Evolutionary conservation across 2,113 vertebrate species (phyloP).

Genomic region (Paratilapia polleni): DNA sequence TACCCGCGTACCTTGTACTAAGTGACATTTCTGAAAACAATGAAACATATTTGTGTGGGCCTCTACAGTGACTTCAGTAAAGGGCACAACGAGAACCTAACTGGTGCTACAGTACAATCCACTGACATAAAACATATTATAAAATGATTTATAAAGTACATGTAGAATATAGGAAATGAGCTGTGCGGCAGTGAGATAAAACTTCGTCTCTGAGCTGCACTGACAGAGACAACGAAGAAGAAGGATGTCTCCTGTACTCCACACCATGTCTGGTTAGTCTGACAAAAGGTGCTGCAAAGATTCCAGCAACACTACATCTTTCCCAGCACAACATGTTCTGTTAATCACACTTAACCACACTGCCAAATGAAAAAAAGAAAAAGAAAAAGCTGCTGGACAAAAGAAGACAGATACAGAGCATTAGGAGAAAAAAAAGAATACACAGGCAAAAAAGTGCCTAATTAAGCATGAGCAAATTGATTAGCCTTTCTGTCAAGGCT

Average conservation of each 20-base stretch:
- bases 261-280: constrained; percentile 34
- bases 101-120: constrained; percentile 11
- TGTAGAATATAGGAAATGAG: constrained; percentile 51
- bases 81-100: constrained; percentile 19
- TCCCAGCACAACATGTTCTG: constrained; percentile 40
- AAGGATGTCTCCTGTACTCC: constrained; percentile 40
- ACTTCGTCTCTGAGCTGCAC: constrained; percentile 41
- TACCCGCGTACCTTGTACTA: constrained; percentile 35
- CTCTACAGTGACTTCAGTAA: constrained; percentile 25
- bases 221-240: constrained; percentile 46
- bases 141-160: constrained; percentile 37
- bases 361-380: constrained; percentile 26
- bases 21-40: constrained; percentile 55
- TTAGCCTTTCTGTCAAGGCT: constrained; percentile 53
- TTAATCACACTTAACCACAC: constrained; percentile 66
- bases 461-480: constrained; percentile 63
- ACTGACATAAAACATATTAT: constrained; percentile 22
- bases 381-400: constrained; percentile 22
- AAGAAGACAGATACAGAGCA: constrained; percentile 42
- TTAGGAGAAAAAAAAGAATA: constrained; percentile 17
- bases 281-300: constrained; percentile 49
- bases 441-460: constrained; percentile 42
- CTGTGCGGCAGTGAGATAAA: constrained; percentile 53
- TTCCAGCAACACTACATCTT: constrained; percentile 40
- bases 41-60: constrained; percentile 9